Evolutionary conservation across 2,113 vertebrate genomes (phyloP).

Genomic region (Myotis lucifugus): DNA sequence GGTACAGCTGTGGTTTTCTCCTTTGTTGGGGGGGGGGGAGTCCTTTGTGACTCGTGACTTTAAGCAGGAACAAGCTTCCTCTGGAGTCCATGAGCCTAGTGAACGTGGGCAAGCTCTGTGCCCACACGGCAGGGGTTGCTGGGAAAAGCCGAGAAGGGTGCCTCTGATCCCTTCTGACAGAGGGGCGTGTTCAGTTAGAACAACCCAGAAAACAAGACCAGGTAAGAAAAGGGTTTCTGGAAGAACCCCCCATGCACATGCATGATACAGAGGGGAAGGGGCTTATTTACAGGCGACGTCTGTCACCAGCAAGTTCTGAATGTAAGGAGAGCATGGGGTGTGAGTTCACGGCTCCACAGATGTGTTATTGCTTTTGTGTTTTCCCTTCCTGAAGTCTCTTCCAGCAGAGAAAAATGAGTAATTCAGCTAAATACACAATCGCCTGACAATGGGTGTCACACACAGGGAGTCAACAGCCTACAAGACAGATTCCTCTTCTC

Average conservation of each 20-base stretch:
- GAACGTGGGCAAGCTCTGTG: slow-evolving; percentile 10
- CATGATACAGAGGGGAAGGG: slow-evolving; percentile 92
- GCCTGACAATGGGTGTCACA: slow-evolving; percentile 76
- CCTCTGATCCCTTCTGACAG: neutral
- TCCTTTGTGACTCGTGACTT: slow-evolving; percentile 80
- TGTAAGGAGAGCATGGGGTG: slow-evolving; percentile 82
- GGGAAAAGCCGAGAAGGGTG: neutral
- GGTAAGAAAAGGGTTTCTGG: slow-evolving; percentile 88
- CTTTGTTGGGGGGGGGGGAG: slow-evolving; percentile 78
- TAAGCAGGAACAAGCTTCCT: slow-evolving; percentile 72
- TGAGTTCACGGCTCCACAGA: slow-evolving; percentile 86
- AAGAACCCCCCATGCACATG: slow-evolving; percentile 86
- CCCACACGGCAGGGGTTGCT: neutral
- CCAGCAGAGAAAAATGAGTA: slow-evolving; percentile 87
- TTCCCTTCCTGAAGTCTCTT: slow-evolving; percentile 84
- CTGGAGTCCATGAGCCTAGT: slow-evolving; percentile 49
- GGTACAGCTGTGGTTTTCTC: slow-evolving; percentile 76
- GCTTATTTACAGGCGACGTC: slow-evolving; percentile 92
- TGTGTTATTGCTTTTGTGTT: slow-evolving; percentile 94
- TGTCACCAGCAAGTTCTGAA: slow-evolving; percentile 90
- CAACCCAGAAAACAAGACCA: slow-evolving; percentile 88
- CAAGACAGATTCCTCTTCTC: slow-evolving; percentile 82
- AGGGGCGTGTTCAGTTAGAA: slow-evolving; percentile 84
- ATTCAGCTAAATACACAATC: slow-evolving; percentile 84
- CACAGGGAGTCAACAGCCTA: slow-evolving; percentile 84